Evolutionary conservation across 2,113 vertebrate genomes (phyloP).

Genomic region (Saccopteryx leptura): DNA sequence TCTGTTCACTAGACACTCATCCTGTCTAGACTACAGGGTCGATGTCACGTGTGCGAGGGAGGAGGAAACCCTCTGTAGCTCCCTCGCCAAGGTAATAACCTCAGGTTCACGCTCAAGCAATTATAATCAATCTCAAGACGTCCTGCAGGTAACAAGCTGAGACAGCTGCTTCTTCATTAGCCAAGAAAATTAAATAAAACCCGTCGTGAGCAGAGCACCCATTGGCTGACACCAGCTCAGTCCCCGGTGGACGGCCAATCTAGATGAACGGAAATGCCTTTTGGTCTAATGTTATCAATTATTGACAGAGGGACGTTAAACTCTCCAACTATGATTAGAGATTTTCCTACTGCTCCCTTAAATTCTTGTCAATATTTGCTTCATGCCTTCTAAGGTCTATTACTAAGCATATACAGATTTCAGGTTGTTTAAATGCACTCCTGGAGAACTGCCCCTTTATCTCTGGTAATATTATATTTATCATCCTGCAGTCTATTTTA

Average conservation of each 20-base stretch:
- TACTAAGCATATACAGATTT: neutral
- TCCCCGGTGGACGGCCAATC: neutral
- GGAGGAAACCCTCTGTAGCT: neutral
- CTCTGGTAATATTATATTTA: neutral
- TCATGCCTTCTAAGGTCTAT: neutral
- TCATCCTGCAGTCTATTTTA: conserved; percentile 17
- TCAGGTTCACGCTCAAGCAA: conserved; percentile 11
- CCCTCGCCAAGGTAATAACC: neutral
- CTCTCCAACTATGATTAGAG: neutral
- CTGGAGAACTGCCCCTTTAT: neutral
- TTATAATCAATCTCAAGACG: conserved; percentile 8
- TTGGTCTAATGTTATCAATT: neutral
- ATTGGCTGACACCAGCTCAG: neutral
- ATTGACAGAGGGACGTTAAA: neutral
- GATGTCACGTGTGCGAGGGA: neutral
- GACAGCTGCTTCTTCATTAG: conserved; percentile 57
- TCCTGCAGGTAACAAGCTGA: neutral
- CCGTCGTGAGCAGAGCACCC: neutral
- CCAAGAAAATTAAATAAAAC: conserved; percentile 38
- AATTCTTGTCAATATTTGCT: neutral
- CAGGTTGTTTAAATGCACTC: neutral
- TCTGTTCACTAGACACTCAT: neutral
- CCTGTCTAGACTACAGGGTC: neutral
- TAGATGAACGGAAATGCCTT: neutral
- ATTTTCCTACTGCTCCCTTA: neutral